A percentile compares a stretch with the other conserved stretches of the same genome.
phyloP scores from a whole-genome alignment of 2,797 vertebrate species.

The Enteromius treurensis region DNA sequence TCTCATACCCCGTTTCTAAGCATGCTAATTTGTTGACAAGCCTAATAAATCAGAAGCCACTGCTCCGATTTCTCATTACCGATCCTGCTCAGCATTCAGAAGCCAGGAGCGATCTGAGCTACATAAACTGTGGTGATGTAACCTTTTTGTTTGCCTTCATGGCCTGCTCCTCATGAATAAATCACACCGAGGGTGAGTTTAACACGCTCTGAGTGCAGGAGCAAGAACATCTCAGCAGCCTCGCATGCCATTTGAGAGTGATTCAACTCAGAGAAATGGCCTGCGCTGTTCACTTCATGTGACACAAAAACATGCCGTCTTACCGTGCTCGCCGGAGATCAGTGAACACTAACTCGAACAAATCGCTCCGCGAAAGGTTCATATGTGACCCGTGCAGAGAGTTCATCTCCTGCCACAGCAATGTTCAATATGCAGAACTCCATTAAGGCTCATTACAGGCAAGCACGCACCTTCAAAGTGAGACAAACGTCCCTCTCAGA shows the following conservation, averaged over 20 bases:
- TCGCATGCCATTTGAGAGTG: not conserved
- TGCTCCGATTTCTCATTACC: conserved; percentile 20
- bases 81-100: conserved; percentile 15
- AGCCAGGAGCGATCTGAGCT: conserved; percentile 18
- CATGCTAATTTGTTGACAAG: conserved; percentile 36
- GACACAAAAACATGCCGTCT: conserved; percentile 18
- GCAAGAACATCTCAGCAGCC: not conserved
- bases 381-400: not conserved
- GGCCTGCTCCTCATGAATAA: conserved; percentile 58
- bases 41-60: conserved; percentile 17
- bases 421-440: conserved; percentile 35
- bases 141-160: conserved; percentile 41
- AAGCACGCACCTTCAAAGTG: too few species aligned
- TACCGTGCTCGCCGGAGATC: not conserved
- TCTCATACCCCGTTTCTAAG: not conserved
- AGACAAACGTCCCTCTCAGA: conserved; percentile 11
- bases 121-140: conserved; percentile 42
- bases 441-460: too few species aligned
- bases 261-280: conserved; percentile 29
- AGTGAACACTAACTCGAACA: conserved; percentile 22
- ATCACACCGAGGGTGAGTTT: conserved; percentile 39
- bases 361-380: not conserved
- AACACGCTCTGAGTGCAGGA: conserved; percentile 23
- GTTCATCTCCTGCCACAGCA: conserved; percentile 11
- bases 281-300: conserved; percentile 5